Evolutionary conservation across 1,140 invertebrate species (phyloP).

Genomic region (Phymorhynchus buccinoides): DNA sequence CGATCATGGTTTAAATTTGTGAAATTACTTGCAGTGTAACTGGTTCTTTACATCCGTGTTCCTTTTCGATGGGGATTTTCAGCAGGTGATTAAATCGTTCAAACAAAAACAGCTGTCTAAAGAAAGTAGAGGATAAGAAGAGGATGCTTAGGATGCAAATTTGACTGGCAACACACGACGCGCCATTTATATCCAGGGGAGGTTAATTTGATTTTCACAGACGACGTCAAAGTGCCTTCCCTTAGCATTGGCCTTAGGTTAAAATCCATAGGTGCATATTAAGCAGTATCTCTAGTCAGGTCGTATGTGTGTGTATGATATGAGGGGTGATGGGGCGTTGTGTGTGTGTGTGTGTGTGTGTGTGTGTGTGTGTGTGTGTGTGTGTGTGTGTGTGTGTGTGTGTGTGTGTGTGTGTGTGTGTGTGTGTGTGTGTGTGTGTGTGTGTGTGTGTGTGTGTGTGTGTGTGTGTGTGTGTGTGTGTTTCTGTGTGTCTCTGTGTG

Average conservation of each 20-base stretch:
- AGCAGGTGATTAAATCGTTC: neutral
- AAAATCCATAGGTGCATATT: neutral
- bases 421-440: neutral
- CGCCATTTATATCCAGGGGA: too few relatives aligned
- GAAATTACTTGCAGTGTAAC: too few relatives aligned
- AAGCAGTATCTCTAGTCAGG: neutral
- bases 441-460: neutral
- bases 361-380: conserved; percentile 3
- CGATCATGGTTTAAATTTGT: conserved; percentile 40
- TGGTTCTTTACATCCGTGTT: neutral
- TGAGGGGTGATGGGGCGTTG: too few relatives aligned
- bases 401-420: neutral
- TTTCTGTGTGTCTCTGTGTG: conserved; percentile 25
- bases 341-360: neutral
- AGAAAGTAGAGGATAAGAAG: neutral
- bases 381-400: neutral
- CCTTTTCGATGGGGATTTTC: neutral
- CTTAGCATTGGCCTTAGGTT: too few relatives aligned
- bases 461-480: conserved; percentile 9
- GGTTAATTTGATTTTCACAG: too few relatives aligned
- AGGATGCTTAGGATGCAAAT: neutral
- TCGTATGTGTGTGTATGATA: neutral
- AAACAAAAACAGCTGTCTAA: neutral
- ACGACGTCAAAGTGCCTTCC: too few relatives aligned
- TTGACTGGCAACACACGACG: too few relatives aligned